These are phyloP conservation scores for Hanleya hanleyi DNA, from an alignment of 2,888 invertebrate species.

Conservation along the genomic window DNA sequence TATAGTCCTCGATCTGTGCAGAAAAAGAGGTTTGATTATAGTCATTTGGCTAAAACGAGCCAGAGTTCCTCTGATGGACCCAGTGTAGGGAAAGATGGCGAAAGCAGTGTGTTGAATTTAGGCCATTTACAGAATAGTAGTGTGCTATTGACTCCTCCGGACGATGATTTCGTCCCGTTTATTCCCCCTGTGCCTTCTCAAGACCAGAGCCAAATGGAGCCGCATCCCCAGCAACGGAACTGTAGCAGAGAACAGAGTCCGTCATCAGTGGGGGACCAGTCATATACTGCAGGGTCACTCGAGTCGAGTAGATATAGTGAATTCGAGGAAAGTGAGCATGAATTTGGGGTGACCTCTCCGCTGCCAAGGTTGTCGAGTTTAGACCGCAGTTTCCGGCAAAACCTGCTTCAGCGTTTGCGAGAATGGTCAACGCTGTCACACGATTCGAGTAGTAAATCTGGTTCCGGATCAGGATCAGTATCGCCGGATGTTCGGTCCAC, in stretches of 20 bases:
- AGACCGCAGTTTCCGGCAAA: conserved; percentile 50
- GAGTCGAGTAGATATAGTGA: conserved; percentile 25
- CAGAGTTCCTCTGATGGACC: neutral
- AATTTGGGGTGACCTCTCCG: conserved; percentile 40
- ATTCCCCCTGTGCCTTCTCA: neutral
- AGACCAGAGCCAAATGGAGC: neutral
- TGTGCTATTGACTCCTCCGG: conserved; percentile 52
- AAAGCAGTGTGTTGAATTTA: neutral
- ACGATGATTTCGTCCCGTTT: conserved; percentile 38
- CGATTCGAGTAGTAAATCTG: conserved; percentile 28
- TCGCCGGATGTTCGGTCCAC: neutral
- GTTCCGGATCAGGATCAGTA: conserved; percentile 35
- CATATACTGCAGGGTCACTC: neutral
- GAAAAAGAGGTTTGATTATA: conserved; percentile 44
- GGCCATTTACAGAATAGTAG: conserved; percentile 37
- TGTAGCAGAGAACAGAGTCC: conserved; percentile 1
- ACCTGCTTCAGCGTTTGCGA: conserved; percentile 51
- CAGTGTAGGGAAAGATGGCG: neutral
- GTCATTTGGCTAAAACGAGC: neutral
- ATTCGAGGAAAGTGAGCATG: conserved; percentile 41
- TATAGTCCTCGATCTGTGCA: conserved; percentile 57
- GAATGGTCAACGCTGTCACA: conserved; percentile 51
- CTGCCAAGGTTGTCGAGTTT: conserved; percentile 40
- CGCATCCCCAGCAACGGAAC: neutral
- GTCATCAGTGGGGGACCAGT: neutral